Base-by-base conservation (phyloP, 2,113 vertebrate species). In the Todiramphus saurophagus region DNA sequence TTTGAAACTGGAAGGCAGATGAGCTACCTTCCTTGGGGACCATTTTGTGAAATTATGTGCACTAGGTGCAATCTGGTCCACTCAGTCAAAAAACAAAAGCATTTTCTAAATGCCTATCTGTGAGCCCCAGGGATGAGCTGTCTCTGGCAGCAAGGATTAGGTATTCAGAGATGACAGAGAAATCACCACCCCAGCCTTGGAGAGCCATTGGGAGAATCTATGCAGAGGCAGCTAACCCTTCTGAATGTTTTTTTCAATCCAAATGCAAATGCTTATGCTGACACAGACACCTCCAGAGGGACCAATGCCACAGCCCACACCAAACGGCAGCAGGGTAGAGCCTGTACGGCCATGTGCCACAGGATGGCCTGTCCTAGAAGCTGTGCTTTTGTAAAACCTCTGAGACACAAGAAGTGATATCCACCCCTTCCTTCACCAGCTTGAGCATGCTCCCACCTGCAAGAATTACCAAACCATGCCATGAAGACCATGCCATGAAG, bases 31-130 rank as follows among this genome's bases (percentile, higher is more conserved):
- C 94, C 51, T 77, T 35, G 18, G 87, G 63, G 90, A 91, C 28
- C 16, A 63, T 72, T 96, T 93, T 70, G 30, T 20, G 91, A 95
- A 93, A 94, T 53, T 48, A 53, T 14, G 7, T 46, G 44, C 70
- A 74, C 20, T 62, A 67, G 37, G 41, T 72, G 64, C 78, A 94
- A 96, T 93, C 46, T 78, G 35, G 92, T 70, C 84, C 63, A 77
- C 59, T 85, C 75, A 85, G 70, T 56, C 33, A 90, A 80, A 68
- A 94, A 84, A 15, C 46, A 80, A 66, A 88, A 67, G 28, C 63
- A 39, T 88, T 74, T 95, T 91, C 75, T 85, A 86, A 93, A 62
- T 28, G 1, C 44, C 41, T 90, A 2, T 24, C 58, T 59, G 28
- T 59, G 55, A 90, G 37, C 84, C 31, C 55, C 23, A 35, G 74